Conservation (phyloP, 2,888 invertebrate species). For the Unio delphinus region DNA sequence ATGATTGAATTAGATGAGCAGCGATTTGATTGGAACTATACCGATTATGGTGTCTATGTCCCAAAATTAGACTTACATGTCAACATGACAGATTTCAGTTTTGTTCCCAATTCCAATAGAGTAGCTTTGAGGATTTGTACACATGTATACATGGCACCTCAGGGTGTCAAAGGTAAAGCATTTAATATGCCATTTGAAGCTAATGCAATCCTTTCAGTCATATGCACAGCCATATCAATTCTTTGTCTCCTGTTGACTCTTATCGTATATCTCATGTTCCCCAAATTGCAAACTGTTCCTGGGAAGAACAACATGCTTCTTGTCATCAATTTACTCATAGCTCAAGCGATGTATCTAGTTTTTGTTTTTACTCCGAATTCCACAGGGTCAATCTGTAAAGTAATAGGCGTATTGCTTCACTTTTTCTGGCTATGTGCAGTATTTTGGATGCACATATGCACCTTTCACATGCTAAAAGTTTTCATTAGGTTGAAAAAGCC, state of each 20-base stretch:
- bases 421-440: conserved; percentile 21
- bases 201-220: conserved; percentile 10
- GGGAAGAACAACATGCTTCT: conserved; percentile 28
- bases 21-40: too few relatives aligned
- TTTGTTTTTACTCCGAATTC: conserved; percentile 9
- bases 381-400: conserved; percentile 10
- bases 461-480: conserved; percentile 18
- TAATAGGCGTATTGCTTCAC: conserved; percentile 19
- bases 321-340: conserved; percentile 8
- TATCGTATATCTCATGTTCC: conserved; percentile 14
- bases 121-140: too few relatives aligned
- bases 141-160: too few relatives aligned
- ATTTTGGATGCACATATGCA: conserved; percentile 33
- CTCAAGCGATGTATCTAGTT: conserved; percentile 13
- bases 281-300: conserved; percentile 19
- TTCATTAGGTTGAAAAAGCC: conserved; percentile 2
- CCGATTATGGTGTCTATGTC: too few relatives aligned
- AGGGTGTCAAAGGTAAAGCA: too few relatives aligned
- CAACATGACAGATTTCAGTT: too few relatives aligned
- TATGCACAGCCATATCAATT: conserved; percentile 14
- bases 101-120: too few relatives aligned
- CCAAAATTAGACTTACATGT: too few relatives aligned
- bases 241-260: conserved; percentile 13
- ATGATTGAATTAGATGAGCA: too few relatives aligned
- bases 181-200: too few relatives aligned